Percentiles rank a stretch among this genome's conserved stretches.
Conservation (phyloP, 2,888 invertebrate species). For the Drosophila cracens region DNA sequence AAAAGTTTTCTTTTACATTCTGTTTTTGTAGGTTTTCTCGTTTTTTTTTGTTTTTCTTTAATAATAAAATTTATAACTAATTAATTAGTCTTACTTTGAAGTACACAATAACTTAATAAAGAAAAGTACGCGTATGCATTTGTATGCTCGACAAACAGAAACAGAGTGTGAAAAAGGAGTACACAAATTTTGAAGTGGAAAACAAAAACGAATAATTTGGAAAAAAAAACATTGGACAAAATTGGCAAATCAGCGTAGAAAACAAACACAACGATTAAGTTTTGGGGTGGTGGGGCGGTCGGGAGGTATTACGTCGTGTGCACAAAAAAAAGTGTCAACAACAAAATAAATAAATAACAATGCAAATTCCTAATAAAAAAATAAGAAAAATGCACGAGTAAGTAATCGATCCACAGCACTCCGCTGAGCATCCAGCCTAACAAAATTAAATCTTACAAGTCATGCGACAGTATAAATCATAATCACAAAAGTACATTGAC, state of each 20-base stretch:
- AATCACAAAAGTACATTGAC: slow-evolving; percentile 14
- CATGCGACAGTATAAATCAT: slow-evolving; percentile 4
- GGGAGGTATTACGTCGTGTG: not conserved
- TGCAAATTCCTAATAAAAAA: slow-evolving; percentile 38
- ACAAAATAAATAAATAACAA: slow-evolving; percentile 21
- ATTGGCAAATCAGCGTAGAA: slow-evolving; percentile 22
- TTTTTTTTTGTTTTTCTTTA: slow-evolving; percentile 39
- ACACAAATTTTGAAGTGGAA: slow-evolving; percentile 22
- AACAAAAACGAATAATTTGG: not conserved
- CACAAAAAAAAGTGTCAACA: slow-evolving; percentile 7
- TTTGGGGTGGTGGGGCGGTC: not conserved
- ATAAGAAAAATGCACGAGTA: slow-evolving; percentile 13
- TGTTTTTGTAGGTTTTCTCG: slow-evolving; percentile 56
- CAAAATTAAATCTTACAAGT: not conserved
- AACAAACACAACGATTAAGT: not conserved
- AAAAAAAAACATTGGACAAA: slow-evolving; percentile 3
- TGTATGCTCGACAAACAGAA: slow-evolving; percentile 63
- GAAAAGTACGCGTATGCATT: slow-evolving; percentile 64
- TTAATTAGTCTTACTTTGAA: slow-evolving; percentile 84
- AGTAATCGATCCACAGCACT: slow-evolving; percentile 31
- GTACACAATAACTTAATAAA: slow-evolving; percentile 81
- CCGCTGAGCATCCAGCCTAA: slow-evolving; percentile 23
- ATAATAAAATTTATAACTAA: slow-evolving; percentile 70
- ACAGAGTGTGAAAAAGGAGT: slow-evolving; percentile 38
- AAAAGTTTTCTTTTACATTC: slow-evolving; percentile 70